These are phyloP conservation scores for Andrena trimmerana DNA, from an alignment of 2,888 invertebrate genomes.

Conservation along the genomic window DNA sequence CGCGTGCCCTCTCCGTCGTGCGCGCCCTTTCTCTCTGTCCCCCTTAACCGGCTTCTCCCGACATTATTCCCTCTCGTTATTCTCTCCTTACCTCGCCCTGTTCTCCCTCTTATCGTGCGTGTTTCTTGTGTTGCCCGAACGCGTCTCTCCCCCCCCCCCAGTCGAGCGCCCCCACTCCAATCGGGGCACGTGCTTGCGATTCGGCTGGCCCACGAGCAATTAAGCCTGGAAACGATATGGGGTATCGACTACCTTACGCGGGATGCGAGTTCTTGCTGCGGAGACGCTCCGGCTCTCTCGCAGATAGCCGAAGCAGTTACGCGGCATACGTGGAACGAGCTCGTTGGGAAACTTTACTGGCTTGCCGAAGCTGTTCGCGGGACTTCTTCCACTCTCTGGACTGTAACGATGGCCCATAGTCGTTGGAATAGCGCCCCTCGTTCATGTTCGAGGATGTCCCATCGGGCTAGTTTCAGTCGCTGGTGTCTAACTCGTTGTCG, in stretches of 20 bases:
- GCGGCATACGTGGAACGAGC: background rate
- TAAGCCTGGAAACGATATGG: conserved; percentile 73
- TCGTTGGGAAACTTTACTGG: background rate
- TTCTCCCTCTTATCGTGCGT: conserved; percentile 17
- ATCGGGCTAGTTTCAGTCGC: too few relatives aligned
- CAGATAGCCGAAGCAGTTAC: background rate
- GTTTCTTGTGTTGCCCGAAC: conserved; percentile 24
- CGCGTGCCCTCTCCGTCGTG: conserved; percentile 45
- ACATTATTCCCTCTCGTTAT: conserved; percentile 16
- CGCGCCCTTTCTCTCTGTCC: conserved; percentile 25
- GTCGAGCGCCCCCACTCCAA: background rate
- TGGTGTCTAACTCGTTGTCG: too few relatives aligned
- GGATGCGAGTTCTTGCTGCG: background rate
- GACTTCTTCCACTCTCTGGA: background rate
- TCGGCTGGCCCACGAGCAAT: conserved; percentile 73
- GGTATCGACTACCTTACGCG: background rate
- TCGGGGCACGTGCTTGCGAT: conserved; percentile 54
- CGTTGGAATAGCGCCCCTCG: too few relatives aligned
- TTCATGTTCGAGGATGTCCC: too few relatives aligned
- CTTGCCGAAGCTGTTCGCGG: background rate
- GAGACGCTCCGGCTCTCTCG: background rate
- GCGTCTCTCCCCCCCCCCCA: conserved; percentile 1
- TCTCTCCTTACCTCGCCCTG: conserved; percentile 51
- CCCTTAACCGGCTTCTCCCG: conserved; percentile 9
- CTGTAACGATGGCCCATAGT: background rate